A percentile compares a stretch with the other conserved stretches of the same genome.
phyloP scores from a whole-genome alignment of 2,797 vertebrate genomes.

The Hemibagrus guttatus region DNA sequence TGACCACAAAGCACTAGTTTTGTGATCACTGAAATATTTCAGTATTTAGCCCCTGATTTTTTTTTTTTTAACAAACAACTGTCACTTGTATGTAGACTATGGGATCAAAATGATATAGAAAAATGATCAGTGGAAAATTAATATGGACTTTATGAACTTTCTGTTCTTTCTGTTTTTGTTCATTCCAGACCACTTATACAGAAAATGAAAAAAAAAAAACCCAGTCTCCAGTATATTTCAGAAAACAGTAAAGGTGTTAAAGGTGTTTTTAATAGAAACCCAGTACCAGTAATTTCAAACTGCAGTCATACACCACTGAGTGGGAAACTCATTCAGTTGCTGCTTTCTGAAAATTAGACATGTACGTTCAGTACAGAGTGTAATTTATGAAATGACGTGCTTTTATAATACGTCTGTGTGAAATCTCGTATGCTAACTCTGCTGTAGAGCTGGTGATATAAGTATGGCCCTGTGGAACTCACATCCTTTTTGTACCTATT shows the following conservation, averaged over 20 bases:
- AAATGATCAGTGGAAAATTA: conserved; percentile 49
- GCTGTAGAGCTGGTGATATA: conserved; percentile 60
- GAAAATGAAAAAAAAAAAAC: conserved; percentile 24
- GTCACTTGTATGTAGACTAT: conserved; percentile 45
- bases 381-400: conserved; percentile 51
- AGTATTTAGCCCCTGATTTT: conserved; percentile 31
- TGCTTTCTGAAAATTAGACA: conserved; percentile 59
- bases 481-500: conserved; percentile 63
- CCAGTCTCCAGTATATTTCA: conserved; percentile 1
- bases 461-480: conserved; percentile 65
- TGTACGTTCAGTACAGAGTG: conserved; percentile 48
- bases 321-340: conserved; percentile 57
- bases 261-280: conserved; percentile 40
- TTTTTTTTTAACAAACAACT: conserved; percentile 41
- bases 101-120: conserved; percentile 51
- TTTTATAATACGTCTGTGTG: conserved; percentile 51
- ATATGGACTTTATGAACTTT: conserved; percentile 35
- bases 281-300: conserved; percentile 18
- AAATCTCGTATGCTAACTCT: conserved; percentile 58
- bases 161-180: conserved; percentile 34
- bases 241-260: conserved; percentile 10
- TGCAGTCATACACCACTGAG: conserved; percentile 48
- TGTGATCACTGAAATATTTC: conserved; percentile 53
- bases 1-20: conserved; percentile 32
- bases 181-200: conserved; percentile 41